These are phyloP conservation scores for Nomada hirtipes DNA, from an alignment of 2,888 invertebrate genomes.

Conservation along the genomic window DNA sequence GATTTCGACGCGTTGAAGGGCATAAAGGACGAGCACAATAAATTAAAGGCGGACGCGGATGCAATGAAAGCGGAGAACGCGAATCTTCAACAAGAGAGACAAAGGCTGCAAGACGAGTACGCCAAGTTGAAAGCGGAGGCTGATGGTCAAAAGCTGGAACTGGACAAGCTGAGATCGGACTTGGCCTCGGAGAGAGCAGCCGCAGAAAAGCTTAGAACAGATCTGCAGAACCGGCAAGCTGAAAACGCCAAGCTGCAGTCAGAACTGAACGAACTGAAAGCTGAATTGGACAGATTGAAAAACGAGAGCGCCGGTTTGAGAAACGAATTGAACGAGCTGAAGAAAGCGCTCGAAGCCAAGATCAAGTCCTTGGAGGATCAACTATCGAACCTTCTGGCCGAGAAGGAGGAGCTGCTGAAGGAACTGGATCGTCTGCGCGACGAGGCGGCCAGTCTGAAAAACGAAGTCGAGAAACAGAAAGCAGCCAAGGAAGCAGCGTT, in stretches of 20 bases:
- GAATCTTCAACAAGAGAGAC: constrained; percentile 37
- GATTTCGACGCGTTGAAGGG: constrained; percentile 44
- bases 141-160: constrained; percentile 50
- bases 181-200: constrained; percentile 38
- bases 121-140: constrained; percentile 46
- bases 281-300: constrained; percentile 30
- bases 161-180: constrained; percentile 49
- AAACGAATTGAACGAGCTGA: constrained; percentile 34
- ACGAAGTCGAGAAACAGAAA: constrained; percentile 61
- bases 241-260: constrained; percentile 52
- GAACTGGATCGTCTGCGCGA: constrained; percentile 64
- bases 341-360: constrained; percentile 25
- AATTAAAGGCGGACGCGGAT: constrained; percentile 39
- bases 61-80: constrained; percentile 45
- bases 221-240: constrained; percentile 57
- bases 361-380: constrained; percentile 36
- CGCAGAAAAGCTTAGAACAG: constrained; percentile 52
- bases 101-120: constrained; percentile 41
- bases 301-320: constrained; percentile 23
- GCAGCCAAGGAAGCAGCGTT: constrained; percentile 45
- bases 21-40: constrained; percentile 59
- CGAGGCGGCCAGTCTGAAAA: constrained; percentile 56
- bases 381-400: constrained; percentile 34
- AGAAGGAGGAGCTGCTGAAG: constrained; percentile 59
- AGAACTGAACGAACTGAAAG: constrained; percentile 40